Evolutionary conservation across 2,797 vertebrate genomes (phyloP).

Genomic region (Microctenopoma steveboyesi): DNA sequence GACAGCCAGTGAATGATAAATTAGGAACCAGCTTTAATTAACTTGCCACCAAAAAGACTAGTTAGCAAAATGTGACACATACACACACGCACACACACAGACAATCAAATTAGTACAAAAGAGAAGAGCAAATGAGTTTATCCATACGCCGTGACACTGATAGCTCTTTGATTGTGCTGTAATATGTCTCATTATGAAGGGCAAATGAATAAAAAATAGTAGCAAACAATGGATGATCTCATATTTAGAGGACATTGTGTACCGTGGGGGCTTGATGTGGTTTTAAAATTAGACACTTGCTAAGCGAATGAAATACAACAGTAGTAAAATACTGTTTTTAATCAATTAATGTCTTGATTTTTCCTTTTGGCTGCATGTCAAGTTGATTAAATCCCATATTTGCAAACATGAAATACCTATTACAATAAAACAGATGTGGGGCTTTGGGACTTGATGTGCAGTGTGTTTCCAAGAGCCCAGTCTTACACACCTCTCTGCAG

Average conservation of each 20-base stretch:
- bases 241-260: constrained; percentile 16
- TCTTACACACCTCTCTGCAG: too few relatives aligned
- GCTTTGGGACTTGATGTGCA: too few relatives aligned
- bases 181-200: constrained; percentile 24
- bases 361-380: neutral
- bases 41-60: constrained; percentile 52
- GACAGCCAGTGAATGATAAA: constrained; percentile 59
- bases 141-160: constrained; percentile 61
- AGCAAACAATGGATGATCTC: constrained; percentile 14
- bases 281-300: constrained; percentile 1
- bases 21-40: constrained; percentile 67
- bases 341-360: constrained; percentile 1
- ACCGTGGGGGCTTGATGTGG: neutral
- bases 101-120: constrained; percentile 66
- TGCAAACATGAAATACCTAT: neutral
- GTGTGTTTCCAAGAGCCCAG: too few relatives aligned
- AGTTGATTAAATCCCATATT: constrained; percentile 3
- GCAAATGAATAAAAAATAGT: constrained; percentile 21
- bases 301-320: constrained; percentile 2
- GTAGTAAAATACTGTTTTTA: neutral
- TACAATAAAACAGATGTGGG: neutral
- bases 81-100: constrained; percentile 15
- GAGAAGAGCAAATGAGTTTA: constrained; percentile 72
- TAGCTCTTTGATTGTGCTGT: constrained; percentile 55
- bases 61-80: constrained; percentile 37